A percentile compares a stretch with the other conserved stretches of the same genome.
phyloP scores from a whole-genome alignment of 2,113 vertebrate species.

The Chionodraco myersi region DNA sequence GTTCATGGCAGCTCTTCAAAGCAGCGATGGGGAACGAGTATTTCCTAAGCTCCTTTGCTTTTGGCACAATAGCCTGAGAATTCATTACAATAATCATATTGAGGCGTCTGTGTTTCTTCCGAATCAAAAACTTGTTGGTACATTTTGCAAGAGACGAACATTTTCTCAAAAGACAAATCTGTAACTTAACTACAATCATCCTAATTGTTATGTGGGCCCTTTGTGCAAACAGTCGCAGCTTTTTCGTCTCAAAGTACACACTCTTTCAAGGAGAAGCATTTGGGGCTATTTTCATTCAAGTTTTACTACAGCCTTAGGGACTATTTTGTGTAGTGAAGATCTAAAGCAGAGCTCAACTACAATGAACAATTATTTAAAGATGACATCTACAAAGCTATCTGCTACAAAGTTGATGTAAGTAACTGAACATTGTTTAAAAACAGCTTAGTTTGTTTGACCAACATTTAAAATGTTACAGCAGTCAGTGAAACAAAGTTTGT shows the following conservation, averaged over 20 bases:
- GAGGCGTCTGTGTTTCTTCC: slow-evolving; percentile 25
- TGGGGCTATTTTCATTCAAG: not conserved
- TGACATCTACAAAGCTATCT: slow-evolving; percentile 4
- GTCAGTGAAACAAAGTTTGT: slow-evolving; percentile 14
- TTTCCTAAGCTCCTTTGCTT: slow-evolving; percentile 40
- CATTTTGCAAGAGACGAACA: not conserved
- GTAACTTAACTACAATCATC: not conserved
- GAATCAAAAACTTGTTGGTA: slow-evolving; percentile 22
- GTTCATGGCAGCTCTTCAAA: slow-evolving; percentile 41
- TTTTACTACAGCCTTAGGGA: not conserved
- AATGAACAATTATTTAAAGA: not conserved
- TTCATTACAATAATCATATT: slow-evolving; percentile 47
- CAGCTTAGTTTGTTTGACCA: not conserved
- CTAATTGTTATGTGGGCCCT: not conserved
- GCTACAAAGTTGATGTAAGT: not conserved
- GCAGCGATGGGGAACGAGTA: slow-evolving; percentile 31
- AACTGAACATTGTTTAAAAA: not conserved
- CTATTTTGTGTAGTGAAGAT: slow-evolving; percentile 17
- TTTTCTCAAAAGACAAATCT: slow-evolving; percentile 11
- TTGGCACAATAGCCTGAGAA: slow-evolving; percentile 37
- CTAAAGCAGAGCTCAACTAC: not conserved
- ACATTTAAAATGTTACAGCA: not conserved
- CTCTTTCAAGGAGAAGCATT: slow-evolving; percentile 6
- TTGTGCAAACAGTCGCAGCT: not conserved
- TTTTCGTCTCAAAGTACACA: not conserved